Base-by-base conservation (phyloP, 2,888 invertebrate species). In the Drosophila prostipennis region DNA sequence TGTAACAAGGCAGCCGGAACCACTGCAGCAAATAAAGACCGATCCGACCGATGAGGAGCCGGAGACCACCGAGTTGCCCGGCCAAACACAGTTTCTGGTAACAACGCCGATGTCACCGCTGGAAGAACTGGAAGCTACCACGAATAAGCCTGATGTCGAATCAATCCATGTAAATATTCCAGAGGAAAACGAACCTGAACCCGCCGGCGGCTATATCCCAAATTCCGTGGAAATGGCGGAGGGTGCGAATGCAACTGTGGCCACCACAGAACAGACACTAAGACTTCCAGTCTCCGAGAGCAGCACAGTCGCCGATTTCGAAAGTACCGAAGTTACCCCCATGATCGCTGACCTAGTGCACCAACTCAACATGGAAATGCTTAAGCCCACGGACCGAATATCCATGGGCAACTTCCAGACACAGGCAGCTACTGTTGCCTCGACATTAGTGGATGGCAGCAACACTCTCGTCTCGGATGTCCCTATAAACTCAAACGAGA, bases 371-470 rank as follows among this genome's bases (percentile, higher is more conserved):
- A 34, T 89, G 65, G 80, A 87, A 48, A 72, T 88, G 42, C 64
- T 89, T 0, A 77, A 76, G 34, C 87, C 90, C 4, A 86, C 86
- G 4, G 87, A 89, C 52, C 86, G 86, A 59, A 89, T 91, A 46
- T 89, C 78, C 0, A 92, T 92, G 92, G 78, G 80, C 19, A 89
- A 92, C 53, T 92, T 91, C 73, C 89, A 91, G 63, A 89, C 89
- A 2, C 91, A 92, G 68, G 91, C 91, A 16, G 92, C 92, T 2
- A 92, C 92, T 0, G 89, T 92, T 0, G 92, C 92, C 10, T 92
- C 92, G 14, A 90, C 89, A 0, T 65, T 92, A 7, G 91, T 91
- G 13, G 91, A 91, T 54, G 90, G 88, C 61, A 84, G 78, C 23
- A 84, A 80, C 29, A 78, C 88, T 0, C 49, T 85, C 0, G 68